Evolutionary conservation across 1,140 invertebrate genomes (phyloP).

Genomic region (Micrasema minimum): DNA sequence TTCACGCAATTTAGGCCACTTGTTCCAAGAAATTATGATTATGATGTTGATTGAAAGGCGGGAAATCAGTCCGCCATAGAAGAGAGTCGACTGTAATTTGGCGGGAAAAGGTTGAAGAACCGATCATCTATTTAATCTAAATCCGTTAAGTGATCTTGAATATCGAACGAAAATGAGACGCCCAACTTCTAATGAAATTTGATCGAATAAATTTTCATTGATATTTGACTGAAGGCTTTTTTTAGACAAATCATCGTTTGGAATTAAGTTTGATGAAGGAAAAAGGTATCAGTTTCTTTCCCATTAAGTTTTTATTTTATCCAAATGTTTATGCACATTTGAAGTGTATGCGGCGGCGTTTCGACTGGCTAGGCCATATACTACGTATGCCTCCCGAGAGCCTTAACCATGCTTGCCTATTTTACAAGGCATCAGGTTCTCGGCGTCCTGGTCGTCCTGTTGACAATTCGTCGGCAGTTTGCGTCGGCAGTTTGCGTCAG

Average conservation of each 20-base stretch:
- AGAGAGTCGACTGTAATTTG: neutral
- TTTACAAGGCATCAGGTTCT: too few species aligned
- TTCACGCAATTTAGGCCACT: slow-evolving; percentile 15
- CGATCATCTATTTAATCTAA: neutral
- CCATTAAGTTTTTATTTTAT: too few species aligned
- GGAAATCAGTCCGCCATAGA: slow-evolving; percentile 7
- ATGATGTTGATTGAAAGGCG: slow-evolving; percentile 19
- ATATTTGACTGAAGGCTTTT: slow-evolving; percentile 12
- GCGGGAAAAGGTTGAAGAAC: neutral
- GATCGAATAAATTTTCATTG: neutral
- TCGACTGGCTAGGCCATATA: too few species aligned
- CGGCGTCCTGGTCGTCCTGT: too few species aligned
- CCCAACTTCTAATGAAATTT: neutral
- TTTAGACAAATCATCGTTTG: slow-evolving; percentile 30
- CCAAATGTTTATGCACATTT: too few species aligned
- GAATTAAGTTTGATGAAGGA: too few species aligned
- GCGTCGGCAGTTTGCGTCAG: too few species aligned
- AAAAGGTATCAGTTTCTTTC: too few species aligned
- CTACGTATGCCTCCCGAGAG: too few species aligned
- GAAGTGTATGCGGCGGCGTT: too few species aligned
- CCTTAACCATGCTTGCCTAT: too few species aligned
- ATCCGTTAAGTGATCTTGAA: neutral
- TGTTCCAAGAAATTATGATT: slow-evolving; percentile 16
- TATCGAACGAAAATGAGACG: neutral
- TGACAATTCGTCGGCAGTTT: too few species aligned